Evolutionary conservation across 1,140 invertebrate genomes (phyloP).

Genomic region (Drosophila prosaltans): DNA sequence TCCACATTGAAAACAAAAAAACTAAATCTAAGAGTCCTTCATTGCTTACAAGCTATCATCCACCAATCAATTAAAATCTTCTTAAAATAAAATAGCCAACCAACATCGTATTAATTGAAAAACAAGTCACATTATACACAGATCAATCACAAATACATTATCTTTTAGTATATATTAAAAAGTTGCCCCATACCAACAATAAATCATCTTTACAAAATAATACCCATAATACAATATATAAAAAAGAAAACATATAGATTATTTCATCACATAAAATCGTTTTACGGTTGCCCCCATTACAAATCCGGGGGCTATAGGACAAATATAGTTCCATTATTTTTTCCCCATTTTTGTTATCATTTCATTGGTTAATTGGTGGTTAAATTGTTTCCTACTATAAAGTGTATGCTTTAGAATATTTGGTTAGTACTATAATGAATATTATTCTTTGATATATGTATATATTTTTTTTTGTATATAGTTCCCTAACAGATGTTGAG

Average conservation of each 20-base stretch:
- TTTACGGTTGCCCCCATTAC: background rate
- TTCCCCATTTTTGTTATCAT: background rate
- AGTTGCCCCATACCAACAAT: conserved; percentile 35
- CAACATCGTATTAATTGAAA: background rate
- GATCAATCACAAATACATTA: conserved; percentile 29
- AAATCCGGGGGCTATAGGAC: too few relatives aligned
- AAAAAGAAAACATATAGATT: conserved; percentile 38
- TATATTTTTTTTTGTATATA: conserved; percentile 12
- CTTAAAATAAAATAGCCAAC: conserved; percentile 11
- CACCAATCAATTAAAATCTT: conserved; percentile 21
- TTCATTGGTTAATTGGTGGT: conserved; percentile 21
- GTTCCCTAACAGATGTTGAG: conserved; percentile 19
- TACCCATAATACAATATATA: conserved; percentile 56
- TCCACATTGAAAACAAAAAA: conserved; percentile 21
- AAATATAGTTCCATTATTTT: too few relatives aligned
- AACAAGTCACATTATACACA: conserved; percentile 12
- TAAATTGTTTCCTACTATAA: conserved; percentile 33
- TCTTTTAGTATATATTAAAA: conserved; percentile 20
- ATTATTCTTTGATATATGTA: conserved; percentile 1
- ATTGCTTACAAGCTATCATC: conserved; percentile 60
- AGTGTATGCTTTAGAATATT: conserved; percentile 26
- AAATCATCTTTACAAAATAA: conserved; percentile 60
- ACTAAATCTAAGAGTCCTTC: conserved; percentile 57
- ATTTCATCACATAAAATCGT: conserved; percentile 48
- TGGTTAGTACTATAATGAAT: conserved; percentile 28